A percentile compares a stretch with the other conserved stretches of the same genome.
phyloP scores from a whole-genome alignment of 2,888 invertebrate genomes.

The Pedicia rivosa region DNA sequence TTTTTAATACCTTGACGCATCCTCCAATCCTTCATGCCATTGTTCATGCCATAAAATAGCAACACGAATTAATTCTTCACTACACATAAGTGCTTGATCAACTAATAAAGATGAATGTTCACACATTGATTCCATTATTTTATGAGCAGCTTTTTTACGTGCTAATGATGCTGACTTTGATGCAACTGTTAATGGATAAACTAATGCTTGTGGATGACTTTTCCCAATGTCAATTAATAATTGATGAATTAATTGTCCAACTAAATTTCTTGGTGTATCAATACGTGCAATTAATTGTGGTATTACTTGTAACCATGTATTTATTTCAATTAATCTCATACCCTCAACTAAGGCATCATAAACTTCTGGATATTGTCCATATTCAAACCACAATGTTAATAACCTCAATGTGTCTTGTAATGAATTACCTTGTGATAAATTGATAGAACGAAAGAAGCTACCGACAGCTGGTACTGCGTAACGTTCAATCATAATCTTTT shows the following conservation, averaged over 20 bases:
- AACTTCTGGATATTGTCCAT: constrained; percentile 86
- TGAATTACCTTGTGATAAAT: constrained; percentile 80
- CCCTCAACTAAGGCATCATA: constrained; percentile 88
- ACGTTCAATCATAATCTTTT: constrained; percentile 34
- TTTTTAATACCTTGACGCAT: constrained; percentile 51
- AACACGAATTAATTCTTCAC: constrained; percentile 91
- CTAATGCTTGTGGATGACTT: constrained; percentile 92
- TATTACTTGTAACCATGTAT: constrained; percentile 98
- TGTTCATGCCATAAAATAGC: constrained; percentile 99
- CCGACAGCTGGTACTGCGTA: constrained; percentile 89
- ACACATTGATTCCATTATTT: constrained; percentile 87
- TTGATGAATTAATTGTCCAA: constrained; percentile 82
- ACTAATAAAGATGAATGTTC: constrained; percentile 87
- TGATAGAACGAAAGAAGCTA: constrained; percentile 91
- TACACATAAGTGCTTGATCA: constrained; percentile 89
- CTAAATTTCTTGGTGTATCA: constrained; percentile 78
- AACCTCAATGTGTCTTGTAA: constrained; percentile 93
- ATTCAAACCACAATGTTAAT: constrained; percentile 95
- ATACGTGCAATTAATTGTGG: constrained; percentile 97
- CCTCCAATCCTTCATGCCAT: constrained; percentile 96
- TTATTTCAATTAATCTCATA: constrained; percentile 84
- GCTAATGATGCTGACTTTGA: constrained; percentile 81
- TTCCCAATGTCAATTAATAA: constrained; percentile 93
- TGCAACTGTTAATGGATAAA: constrained; percentile 95
- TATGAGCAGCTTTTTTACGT: constrained; percentile 81